Evolutionary conservation across 37 sponge, comb jelly and placozoan species (phyloP).

Genomic region (Corticium candelabrum): DNA sequence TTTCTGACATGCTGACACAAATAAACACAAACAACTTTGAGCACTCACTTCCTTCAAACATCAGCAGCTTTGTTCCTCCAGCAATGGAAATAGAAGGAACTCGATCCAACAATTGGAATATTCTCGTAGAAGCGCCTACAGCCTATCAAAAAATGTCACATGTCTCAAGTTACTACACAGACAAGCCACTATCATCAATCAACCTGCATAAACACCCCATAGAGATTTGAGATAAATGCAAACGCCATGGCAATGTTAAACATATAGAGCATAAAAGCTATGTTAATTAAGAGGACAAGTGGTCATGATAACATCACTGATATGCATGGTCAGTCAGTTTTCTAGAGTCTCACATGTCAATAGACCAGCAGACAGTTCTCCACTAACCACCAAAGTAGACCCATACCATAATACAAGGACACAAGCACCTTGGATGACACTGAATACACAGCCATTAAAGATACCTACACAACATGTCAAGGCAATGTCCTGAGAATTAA

Average conservation of each 20-base stretch:
- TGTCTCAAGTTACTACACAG: background rate
- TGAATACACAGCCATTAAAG: background rate
- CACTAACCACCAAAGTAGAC: slow-evolving; percentile 41
- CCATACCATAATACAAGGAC: slow-evolving; percentile 65
- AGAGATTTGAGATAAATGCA: slow-evolving; percentile 62
- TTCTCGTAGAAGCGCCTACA: slow-evolving; percentile 66
- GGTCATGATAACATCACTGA: too few relatives aligned
- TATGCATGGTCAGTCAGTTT: background rate
- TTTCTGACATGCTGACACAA: too few relatives aligned
- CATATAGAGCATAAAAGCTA: slow-evolving; percentile 70
- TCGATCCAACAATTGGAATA: slow-evolving; percentile 73
- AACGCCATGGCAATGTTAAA: slow-evolving; percentile 77
- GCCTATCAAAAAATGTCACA: slow-evolving; percentile 36
- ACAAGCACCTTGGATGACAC: slow-evolving; percentile 21
- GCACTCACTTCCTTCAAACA: slow-evolving; percentile 41
- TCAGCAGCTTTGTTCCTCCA: slow-evolving; percentile 34
- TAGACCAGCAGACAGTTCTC: slow-evolving; percentile 6
- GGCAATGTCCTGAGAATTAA: too few relatives aligned
- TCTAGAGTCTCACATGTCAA: background rate
- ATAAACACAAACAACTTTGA: too few relatives aligned
- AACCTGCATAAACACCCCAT: slow-evolving; percentile 87
- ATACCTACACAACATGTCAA: background rate
- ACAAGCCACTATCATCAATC: background rate
- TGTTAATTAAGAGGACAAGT: too few relatives aligned
- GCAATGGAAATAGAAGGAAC: slow-evolving; percentile 14